Evolutionary conservation across 2,797 vertebrate genomes (phyloP), one percentile per base, ranked within the genome.

Genomic region (Kryptolebias ocellatus): DNA sequence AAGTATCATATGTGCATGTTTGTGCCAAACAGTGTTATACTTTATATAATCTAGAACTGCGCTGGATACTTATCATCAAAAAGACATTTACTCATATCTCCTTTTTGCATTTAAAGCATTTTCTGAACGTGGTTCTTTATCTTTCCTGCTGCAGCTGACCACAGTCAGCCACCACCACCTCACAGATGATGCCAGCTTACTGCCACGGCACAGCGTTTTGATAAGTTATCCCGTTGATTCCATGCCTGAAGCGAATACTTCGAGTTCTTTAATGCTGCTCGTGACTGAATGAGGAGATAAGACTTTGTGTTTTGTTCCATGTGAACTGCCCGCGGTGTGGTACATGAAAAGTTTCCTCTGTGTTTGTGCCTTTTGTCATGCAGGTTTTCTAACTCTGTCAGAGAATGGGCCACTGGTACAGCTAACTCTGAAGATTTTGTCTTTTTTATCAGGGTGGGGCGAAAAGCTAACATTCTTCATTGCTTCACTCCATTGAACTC

Each of bases 191-290:
- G 42, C 31, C 45, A 77, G 66, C 66, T 63, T 44, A 68, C 34
- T 8, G 2, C 56, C 64, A 2, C 60, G 64, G 50, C 5, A 11
- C 20, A 59, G 18, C 60, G 4, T 7, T 1, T 29, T 42, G 46
- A 18, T 47, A 0, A 1, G n/a, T 28, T 53, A 8, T 67, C 50
- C 62, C 51, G 60, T 64, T 2, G 58, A n/a, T 18, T 47, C 16
- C 8, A 5, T 60, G 44, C 72, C 72, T 44, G 4, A 42, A 72
- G 45, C 29, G 29, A 83, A 70, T 70, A 57, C 49, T 74, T 69
- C 44, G 7, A 57, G n/a, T 51, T 55, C 39, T 42, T 42, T 42
- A 42, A 42, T 42, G 39, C 11, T 42, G 10, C 39, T 42, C 39
- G 11, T 12, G 39, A 12, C 39, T 11, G 18, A 54, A 29, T 18